phyloP scores from a whole-genome alignment of 2,797 vertebrate species.

The Bradypus variegatus region DNA sequence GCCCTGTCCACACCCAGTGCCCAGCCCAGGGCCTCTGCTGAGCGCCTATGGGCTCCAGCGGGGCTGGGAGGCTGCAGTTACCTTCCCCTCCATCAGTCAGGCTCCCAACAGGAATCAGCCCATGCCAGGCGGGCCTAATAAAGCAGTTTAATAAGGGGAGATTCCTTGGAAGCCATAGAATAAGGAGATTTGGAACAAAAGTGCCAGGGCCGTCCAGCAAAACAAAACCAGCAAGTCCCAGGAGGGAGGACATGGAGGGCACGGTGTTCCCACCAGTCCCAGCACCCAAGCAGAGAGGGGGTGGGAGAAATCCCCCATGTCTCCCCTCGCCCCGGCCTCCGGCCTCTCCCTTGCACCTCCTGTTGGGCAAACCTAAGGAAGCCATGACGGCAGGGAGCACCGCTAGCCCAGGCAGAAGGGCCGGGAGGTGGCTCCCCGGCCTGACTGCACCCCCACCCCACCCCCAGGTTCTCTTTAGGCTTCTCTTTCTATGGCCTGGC shows the following conservation, averaged over 20 bases:
- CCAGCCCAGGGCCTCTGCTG: not conserved
- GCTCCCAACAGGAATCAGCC: not conserved
- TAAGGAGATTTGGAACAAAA: too few species aligned
- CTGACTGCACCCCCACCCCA: not conserved
- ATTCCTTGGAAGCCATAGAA: too few species aligned
- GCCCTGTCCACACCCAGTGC: too few species aligned
- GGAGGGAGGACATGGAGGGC: not conserved
- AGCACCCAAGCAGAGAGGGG: too few species aligned
- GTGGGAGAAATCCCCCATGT: not conserved
- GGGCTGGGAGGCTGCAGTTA: not conserved
- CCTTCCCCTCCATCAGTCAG: not conserved
- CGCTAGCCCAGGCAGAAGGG: not conserved
- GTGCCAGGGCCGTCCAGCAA: not conserved
- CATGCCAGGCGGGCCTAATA: not conserved
- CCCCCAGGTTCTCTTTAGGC: constrained; percentile 47
- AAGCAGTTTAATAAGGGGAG: too few species aligned
- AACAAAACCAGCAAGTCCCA: not conserved
- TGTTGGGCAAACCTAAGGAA: not conserved
- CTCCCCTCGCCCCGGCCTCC: not conserved
- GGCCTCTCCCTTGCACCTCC: not conserved
- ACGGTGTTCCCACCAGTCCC: not conserved
- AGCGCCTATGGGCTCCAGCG: not conserved
- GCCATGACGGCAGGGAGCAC: not conserved
- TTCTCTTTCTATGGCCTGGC: constrained; percentile 56
- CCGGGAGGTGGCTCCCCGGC: not conserved